Percentiles rank a stretch among this genome's conserved stretches.
phyloP scores from a whole-genome alignment of 2,797 vertebrate species.

The Brachyalestes nurse region DNA sequence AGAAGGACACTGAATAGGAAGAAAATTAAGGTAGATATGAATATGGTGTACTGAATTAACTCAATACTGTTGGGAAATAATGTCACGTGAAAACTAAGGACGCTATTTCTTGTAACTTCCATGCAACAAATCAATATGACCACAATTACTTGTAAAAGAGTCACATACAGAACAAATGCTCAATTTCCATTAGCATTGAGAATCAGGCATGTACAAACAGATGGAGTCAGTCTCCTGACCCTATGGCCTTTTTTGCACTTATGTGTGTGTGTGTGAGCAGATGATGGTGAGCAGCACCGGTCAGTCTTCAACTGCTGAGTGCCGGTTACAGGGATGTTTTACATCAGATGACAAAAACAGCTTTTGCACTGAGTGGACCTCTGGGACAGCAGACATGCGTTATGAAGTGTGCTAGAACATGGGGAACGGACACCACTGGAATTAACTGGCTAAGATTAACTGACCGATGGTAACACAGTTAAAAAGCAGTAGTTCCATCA shows the following conservation, averaged over 20 bases:
- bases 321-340: conserved; percentile 62
- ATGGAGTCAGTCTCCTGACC: conserved; percentile 48
- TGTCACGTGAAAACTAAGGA: not conserved
- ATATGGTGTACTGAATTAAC: not conserved
- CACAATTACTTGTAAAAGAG: not conserved
- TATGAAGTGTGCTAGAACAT: conserved; percentile 59
- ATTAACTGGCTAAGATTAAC: conserved; percentile 1
- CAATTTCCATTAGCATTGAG: conserved; percentile 27
- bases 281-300: conserved; percentile 31
- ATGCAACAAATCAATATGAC: conserved; percentile 14
- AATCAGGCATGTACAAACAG: conserved; percentile 52
- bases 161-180: not conserved
- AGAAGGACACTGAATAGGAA: too few species aligned
- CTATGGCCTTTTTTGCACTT: not conserved
- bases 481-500: conserved; percentile 12
- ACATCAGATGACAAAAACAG: conserved; percentile 68
- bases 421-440: conserved; percentile 15
- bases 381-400: conserved; percentile 54
- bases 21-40: too few species aligned
- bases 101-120: not conserved
- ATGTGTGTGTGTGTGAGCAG: conserved; percentile 53
- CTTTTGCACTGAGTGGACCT: conserved; percentile 48
- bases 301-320: conserved; percentile 22
- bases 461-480: conserved; percentile 21
- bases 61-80: not conserved